These are phyloP conservation scores for Crossocerus cetratus DNA, from an alignment of 2,888 invertebrate species.

Conservation along the genomic window DNA sequence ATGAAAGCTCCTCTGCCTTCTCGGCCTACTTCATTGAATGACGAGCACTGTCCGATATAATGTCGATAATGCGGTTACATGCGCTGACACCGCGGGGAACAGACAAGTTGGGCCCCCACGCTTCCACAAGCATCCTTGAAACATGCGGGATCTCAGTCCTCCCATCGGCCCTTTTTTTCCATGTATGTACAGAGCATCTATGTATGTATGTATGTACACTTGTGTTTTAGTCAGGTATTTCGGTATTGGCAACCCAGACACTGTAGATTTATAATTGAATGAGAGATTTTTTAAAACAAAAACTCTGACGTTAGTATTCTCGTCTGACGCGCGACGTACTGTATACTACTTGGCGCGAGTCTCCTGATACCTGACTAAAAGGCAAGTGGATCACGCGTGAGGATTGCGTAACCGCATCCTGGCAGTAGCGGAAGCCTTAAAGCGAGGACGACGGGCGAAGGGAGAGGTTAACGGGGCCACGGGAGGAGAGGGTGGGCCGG, in stretches of 20 bases:
- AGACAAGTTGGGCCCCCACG: slow-evolving; percentile 34
- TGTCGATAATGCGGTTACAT: slow-evolving; percentile 39
- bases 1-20: slow-evolving; percentile 12
- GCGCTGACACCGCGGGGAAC: slow-evolving; percentile 7
- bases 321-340: too few relatives aligned
- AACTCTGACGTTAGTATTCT: too few relatives aligned
- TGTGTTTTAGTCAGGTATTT: too few relatives aligned
- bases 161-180: too few relatives aligned
- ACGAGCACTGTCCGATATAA: slow-evolving; percentile 22
- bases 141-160: slow-evolving; percentile 18
- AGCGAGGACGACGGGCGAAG: not conserved
- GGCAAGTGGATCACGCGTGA: too few relatives aligned
- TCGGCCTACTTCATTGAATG: not conserved
- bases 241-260: too few relatives aligned
- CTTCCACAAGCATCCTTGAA: slow-evolving; percentile 53
- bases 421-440: slow-evolving; percentile 12
- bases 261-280: too few relatives aligned
- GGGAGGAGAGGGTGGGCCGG: not conserved
- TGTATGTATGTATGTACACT: too few relatives aligned
- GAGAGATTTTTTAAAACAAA: too few relatives aligned
- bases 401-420: slow-evolving; percentile 37
- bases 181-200: too few relatives aligned
- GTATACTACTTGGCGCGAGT: too few relatives aligned
- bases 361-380: too few relatives aligned
- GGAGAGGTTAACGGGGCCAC: not conserved